phyloP scores from a whole-genome alignment of 2,113 vertebrate genomes.

The Cathartes aura region DNA sequence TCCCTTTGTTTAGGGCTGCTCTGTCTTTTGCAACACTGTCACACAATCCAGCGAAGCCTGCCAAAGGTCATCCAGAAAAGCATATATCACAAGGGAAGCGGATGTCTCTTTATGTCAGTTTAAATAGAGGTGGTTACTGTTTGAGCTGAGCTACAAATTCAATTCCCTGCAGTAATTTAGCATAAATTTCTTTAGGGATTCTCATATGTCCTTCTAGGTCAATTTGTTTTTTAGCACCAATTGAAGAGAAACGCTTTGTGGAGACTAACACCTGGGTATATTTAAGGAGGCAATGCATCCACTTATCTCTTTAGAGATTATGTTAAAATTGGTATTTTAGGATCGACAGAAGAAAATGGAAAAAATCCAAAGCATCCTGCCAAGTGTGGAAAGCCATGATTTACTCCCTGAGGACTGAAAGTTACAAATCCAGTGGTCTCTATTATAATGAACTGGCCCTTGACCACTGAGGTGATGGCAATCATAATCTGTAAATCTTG shows the following conservation, averaged over 20 bases:
- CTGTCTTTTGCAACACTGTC: neutral
- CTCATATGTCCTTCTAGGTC: neutral
- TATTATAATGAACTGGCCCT: neutral
- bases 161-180: constrained; percentile 31
- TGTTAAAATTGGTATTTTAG: neutral
- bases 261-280: neutral
- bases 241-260: neutral
- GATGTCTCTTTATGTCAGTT: neutral
- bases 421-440: neutral
- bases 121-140: constrained; percentile 18
- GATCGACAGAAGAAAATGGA: neutral
- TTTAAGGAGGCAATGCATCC: neutral
- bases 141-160: constrained; percentile 28
- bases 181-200: constrained; percentile 24
- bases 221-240: neutral
- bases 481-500: neutral
- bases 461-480: neutral
- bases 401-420: neutral
- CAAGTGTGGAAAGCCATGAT: neutral
- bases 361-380: neutral
- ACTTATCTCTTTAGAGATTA: neutral
- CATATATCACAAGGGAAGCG: neutral
- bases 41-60: neutral
- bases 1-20: neutral
- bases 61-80: neutral